Conservation (phyloP, 2,888 invertebrate genomes). For the Dasysyrphus tricinctus region DNA sequence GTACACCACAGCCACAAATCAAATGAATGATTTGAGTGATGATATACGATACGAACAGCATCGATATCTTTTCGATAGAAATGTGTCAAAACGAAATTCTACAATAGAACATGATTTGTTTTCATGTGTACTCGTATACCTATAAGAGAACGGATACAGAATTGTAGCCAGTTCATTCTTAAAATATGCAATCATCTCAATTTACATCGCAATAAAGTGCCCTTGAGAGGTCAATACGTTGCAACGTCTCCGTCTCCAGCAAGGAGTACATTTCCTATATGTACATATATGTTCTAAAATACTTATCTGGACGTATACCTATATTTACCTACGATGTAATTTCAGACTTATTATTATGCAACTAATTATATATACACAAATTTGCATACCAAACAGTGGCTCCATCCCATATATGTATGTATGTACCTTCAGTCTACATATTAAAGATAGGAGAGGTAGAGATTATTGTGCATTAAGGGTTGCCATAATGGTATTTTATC, state of each 20-base stretch:
- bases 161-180: conserved; percentile 32
- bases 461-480: background rate
- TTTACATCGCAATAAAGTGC: conserved; percentile 65
- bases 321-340: conserved; percentile 45
- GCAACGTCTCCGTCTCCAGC: conserved; percentile 41
- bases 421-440: background rate
- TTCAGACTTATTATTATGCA: conserved; percentile 61
- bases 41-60: background rate
- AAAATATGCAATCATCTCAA: conserved; percentile 55
- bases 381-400: conserved; percentile 14
- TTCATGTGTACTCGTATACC: too few relatives aligned
- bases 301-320: conserved; percentile 43
- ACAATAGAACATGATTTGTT: conserved; percentile 35
- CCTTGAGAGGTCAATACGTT: conserved; percentile 63
- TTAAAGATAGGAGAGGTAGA: background rate
- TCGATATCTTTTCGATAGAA: background rate
- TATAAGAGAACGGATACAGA: background rate
- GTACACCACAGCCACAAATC: conserved; percentile 39
- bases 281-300: conserved; percentile 15
- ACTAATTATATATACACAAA: conserved; percentile 36
- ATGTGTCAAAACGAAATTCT: conserved; percentile 15
- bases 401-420: background rate
- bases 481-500: background rate
- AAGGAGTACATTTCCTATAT: conserved; percentile 60
- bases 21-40: conserved; percentile 31